Evolutionary conservation across 2,113 vertebrate species (phyloP).

Genomic region (Nestor notabilis): DNA sequence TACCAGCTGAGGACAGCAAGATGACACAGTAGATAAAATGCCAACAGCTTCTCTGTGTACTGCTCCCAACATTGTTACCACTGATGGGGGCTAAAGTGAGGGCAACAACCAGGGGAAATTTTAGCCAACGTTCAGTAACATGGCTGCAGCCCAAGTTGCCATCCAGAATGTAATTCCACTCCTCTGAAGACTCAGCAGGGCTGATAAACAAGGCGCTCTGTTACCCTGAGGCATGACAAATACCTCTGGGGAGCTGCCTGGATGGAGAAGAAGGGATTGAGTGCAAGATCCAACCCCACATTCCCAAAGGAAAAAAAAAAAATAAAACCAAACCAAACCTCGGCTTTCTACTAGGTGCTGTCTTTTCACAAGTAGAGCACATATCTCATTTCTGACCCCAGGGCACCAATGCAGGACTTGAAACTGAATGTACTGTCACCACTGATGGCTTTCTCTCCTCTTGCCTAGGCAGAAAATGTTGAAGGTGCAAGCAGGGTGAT

Average conservation of each 20-base stretch:
- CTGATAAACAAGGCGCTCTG: constrained; percentile 43
- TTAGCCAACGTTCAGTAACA: not conserved
- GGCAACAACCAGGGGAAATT: constrained; percentile 3
- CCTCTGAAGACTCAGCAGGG: constrained; percentile 42
- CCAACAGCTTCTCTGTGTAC: not conserved
- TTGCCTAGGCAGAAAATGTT: not conserved
- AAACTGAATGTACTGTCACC: not conserved
- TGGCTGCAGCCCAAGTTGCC: not conserved
- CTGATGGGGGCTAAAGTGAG: not conserved
- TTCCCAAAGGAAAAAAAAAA: not conserved
- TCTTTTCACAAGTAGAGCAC: not conserved
- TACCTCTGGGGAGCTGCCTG: not conserved
- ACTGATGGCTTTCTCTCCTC: not conserved
- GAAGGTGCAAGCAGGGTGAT: not conserved
- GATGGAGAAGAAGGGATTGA: not conserved
- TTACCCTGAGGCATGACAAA: constrained; percentile 28
- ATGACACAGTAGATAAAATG: not conserved
- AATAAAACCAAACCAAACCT: too few relatives aligned
- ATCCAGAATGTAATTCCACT: constrained; percentile 64
- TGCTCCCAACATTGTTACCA: not conserved
- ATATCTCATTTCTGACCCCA: not conserved
- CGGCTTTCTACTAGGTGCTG: not conserved
- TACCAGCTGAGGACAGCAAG: not conserved
- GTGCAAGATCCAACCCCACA: not conserved
- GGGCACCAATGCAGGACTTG: not conserved